phyloP scores from a whole-genome alignment of 2,888 invertebrate genomes.

The Eremobia ochroleuca region DNA sequence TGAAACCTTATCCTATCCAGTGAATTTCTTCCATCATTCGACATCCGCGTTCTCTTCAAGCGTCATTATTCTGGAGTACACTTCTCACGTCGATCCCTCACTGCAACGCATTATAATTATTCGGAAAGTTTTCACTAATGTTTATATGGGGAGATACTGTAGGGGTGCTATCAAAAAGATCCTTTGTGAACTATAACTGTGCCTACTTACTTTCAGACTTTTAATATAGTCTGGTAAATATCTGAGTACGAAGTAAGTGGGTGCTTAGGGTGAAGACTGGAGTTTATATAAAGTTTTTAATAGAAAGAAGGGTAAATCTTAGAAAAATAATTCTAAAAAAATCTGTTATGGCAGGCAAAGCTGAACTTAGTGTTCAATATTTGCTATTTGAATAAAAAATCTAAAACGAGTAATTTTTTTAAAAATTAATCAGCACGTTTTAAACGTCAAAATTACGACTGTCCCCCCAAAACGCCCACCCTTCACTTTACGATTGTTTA shows the following conservation, averaged over 20 bases:
- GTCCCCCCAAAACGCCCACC: background rate
- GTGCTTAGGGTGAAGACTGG: conserved; percentile 15
- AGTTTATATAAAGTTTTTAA: conserved; percentile 1
- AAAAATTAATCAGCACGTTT: background rate
- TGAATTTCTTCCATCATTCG: background rate
- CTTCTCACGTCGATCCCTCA: conserved; percentile 77
- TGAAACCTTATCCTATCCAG: conserved; percentile 47
- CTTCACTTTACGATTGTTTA: background rate
- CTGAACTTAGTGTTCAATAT: background rate
- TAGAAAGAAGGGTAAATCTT: background rate
- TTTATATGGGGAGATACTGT: conserved; percentile 70
- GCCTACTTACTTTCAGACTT: conserved; percentile 55
- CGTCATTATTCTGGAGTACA: conserved; percentile 87
- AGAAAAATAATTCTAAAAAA: too few species aligned
- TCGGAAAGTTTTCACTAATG: conserved; percentile 86
- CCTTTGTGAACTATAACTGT: conserved; percentile 69
- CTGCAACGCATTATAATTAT: conserved; percentile 86
- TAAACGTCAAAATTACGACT: background rate
- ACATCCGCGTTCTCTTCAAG: conserved; percentile 59
- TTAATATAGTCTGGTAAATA: conserved; percentile 67
- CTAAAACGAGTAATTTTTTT: rapidly evolving
- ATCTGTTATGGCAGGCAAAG: background rate
- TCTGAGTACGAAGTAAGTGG: conserved; percentile 46
- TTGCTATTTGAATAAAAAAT: background rate
- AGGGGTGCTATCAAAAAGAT: conserved; percentile 80